These are phyloP conservation scores for Nothoprocta perdicaria DNA, from an alignment of 2,113 vertebrate genomes.

Conservation along the genomic window DNA sequence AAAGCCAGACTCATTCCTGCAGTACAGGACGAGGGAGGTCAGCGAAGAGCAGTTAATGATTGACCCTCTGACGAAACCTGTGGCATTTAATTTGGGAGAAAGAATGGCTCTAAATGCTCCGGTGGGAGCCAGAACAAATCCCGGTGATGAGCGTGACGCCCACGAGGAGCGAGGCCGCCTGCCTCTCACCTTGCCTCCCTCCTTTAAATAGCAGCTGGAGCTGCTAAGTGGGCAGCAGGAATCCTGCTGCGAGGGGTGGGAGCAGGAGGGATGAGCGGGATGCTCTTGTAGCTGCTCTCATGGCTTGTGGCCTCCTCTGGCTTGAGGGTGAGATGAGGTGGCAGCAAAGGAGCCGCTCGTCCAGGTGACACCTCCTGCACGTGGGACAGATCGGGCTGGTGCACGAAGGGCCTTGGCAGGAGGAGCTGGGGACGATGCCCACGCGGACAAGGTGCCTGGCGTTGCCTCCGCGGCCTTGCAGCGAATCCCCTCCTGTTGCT, in stretches of 20 bases:
- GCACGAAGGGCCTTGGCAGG: background rate
- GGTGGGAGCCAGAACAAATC: constrained; percentile 48
- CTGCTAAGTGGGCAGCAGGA: constrained; percentile 65
- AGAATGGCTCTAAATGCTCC: constrained; percentile 48
- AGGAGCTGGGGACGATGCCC: background rate
- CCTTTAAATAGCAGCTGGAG: constrained; percentile 66
- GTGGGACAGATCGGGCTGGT: background rate
- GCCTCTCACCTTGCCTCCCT: constrained; percentile 54
- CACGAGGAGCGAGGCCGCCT: constrained; percentile 62
- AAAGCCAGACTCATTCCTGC: constrained; percentile 32
- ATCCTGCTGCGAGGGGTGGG: constrained; percentile 34
- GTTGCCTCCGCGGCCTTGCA: constrained; percentile 6
- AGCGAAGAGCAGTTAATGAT: constrained; percentile 64
- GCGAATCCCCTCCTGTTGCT: constrained; percentile 60
- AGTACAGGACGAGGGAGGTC: constrained; percentile 23
- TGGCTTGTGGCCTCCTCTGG: background rate
- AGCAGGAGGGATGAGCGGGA: constrained; percentile 27
- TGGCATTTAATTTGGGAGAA: constrained; percentile 36
- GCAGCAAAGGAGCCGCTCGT: background rate
- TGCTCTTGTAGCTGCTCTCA: constrained; percentile 55
- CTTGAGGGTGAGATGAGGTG: background rate
- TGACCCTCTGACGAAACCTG: constrained; percentile 34
- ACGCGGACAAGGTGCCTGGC: background rate
- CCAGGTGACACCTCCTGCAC: rapidly evolving
- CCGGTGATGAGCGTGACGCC: constrained; percentile 41